Evolutionary conservation across 64 coral and sea anemone genomes (phyloP).

Genomic region (Montipora capricornis): DNA sequence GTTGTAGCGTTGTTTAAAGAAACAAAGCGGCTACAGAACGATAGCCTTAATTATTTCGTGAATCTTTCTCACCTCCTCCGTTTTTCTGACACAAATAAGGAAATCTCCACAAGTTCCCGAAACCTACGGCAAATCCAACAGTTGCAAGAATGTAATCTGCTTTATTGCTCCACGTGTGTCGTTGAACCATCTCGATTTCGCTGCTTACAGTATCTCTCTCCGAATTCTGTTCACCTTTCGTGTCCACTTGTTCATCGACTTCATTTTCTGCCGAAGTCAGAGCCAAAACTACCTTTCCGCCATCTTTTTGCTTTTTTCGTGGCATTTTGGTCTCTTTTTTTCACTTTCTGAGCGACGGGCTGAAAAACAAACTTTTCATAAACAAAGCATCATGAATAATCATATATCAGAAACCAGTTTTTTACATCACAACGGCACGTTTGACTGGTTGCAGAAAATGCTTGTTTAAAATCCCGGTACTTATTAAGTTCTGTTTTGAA

Average conservation of each 20-base stretch:
- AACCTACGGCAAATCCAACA: slow-evolving; percentile 56
- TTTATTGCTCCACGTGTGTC: slow-evolving; percentile 54
- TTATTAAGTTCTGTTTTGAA: neutral
- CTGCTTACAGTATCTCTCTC: slow-evolving; percentile 4
- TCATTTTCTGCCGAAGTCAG: neutral
- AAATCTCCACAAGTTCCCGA: slow-evolving; percentile 73
- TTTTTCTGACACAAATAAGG: slow-evolving; percentile 74
- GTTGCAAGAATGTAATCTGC: slow-evolving; percentile 66
- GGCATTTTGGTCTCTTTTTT: neutral
- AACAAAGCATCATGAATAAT: neutral
- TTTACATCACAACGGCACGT: slow-evolving; percentile 4
- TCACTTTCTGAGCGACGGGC: neutral
- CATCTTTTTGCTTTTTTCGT: slow-evolving; percentile 13
- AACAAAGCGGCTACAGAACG: too few relatives aligned
- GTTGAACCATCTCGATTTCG: neutral
- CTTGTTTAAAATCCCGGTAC: neutral
- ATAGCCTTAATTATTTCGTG: neutral
- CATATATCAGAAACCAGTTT: slow-evolving; percentile 16
- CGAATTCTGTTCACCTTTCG: neutral
- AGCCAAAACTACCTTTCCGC: neutral
- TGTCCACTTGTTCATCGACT: neutral
- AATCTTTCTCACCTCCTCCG: slow-evolving; percentile 54
- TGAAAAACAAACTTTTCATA: too few relatives aligned
- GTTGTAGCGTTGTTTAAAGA: too few relatives aligned
- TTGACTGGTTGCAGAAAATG: slow-evolving; percentile 4